A percentile compares a stretch with the other conserved stretches of the same genome.
Evolutionary conservation across 2,888 invertebrate genomes (phyloP).

Genomic region (Thymelicus sylvestris): DNA sequence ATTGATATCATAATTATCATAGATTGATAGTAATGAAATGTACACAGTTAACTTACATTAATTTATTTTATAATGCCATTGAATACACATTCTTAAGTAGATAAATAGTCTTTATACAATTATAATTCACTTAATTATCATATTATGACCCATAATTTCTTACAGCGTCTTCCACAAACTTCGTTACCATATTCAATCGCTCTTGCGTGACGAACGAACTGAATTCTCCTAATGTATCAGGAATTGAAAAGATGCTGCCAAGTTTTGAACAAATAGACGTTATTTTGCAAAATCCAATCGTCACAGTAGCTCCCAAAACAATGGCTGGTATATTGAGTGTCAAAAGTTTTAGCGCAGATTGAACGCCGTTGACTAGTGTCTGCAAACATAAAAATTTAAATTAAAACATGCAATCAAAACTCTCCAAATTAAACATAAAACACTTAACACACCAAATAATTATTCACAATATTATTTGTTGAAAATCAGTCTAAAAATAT

Average conservation of each 20-base stretch:
- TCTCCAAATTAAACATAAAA: too few species aligned
- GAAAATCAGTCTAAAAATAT: too few species aligned
- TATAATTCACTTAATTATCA: too few species aligned
- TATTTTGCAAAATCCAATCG: conserved; percentile 80
- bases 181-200: conserved; percentile 74
- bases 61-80: too few species aligned
- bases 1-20: too few species aligned
- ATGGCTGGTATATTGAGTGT: conserved; percentile 49
- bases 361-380: conserved; percentile 40
- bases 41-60: too few species aligned
- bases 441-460: too few species aligned
- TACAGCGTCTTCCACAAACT: conserved; percentile 80
- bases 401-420: too few species aligned
- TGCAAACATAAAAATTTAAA: neutral
- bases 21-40: too few species aligned
- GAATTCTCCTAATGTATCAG: conserved; percentile 59
- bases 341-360: conserved; percentile 45
- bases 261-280: conserved; percentile 82
- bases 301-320: conserved; percentile 59
- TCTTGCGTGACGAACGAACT: conserved; percentile 80
- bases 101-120: too few species aligned
- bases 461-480: too few species aligned
- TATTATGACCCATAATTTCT: conserved; percentile 66
- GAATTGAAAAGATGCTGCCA: conserved; percentile 60
- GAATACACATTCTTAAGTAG: too few species aligned